Evolutionary conservation across 2,888 invertebrate species (phyloP).

Genomic region (Osedax frankpressi): DNA sequence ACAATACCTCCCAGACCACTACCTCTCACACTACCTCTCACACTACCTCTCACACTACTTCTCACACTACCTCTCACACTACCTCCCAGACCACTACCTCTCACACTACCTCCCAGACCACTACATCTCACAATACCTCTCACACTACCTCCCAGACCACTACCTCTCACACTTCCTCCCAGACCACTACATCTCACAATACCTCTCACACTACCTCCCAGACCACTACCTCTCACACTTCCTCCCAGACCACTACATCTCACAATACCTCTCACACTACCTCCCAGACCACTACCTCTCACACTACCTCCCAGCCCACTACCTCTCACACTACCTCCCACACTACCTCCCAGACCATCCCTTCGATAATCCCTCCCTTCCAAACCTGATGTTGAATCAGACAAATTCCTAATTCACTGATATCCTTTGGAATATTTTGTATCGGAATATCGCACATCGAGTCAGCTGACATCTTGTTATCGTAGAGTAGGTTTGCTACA

Average conservation of each 20-base stretch:
- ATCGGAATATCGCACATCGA: not conserved
- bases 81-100: too few species aligned
- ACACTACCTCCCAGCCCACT: not conserved
- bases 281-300: not conserved
- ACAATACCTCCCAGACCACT: too few species aligned
- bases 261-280: not conserved
- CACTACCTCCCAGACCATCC: too few species aligned
- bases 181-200: not conserved
- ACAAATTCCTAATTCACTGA: not conserved
- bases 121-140: too few species aligned
- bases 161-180: too few species aligned
- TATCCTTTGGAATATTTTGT: not conserved
- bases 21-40: too few species aligned
- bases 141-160: too few species aligned
- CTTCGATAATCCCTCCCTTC: too few species aligned
- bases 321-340: not conserved
- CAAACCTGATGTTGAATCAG: not conserved
- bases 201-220: not conserved
- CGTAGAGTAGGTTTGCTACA: not conserved
- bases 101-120: too few species aligned
- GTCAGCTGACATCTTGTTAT: not conserved
- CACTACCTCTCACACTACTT: too few species aligned
- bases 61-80: too few species aligned
- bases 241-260: not conserved
- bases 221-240: not conserved